Evolutionary conservation across 2,888 invertebrate genomes (phyloP).

Genomic region (Drosophila histrio): DNA sequence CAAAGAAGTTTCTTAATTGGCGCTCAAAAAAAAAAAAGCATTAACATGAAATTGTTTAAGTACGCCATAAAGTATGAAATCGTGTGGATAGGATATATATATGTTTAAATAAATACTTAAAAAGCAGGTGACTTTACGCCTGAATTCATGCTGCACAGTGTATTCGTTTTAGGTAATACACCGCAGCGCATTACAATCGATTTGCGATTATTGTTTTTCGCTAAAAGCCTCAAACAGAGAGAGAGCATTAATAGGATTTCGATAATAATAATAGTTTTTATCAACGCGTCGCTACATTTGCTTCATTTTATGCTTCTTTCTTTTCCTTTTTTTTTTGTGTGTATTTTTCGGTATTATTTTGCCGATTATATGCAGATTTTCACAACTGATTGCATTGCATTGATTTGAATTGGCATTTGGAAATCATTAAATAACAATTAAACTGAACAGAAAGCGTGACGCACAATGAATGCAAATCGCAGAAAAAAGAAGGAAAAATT

Average conservation of each 20-base stretch:
- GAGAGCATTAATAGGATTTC: neutral
- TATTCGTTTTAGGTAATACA: neutral
- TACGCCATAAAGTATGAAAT: too few species aligned
- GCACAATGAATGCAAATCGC: slow-evolving; percentile 4
- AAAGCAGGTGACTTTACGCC: too few species aligned
- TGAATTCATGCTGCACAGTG: neutral
- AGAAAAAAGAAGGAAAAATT: neutral
- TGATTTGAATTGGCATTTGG: slow-evolving; percentile 8
- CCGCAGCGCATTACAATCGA: slow-evolving; percentile 2
- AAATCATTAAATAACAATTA: slow-evolving; percentile 17
- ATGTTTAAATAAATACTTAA: too few species aligned
- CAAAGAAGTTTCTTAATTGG: too few species aligned
- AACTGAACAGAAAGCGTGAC: neutral
- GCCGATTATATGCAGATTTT: slow-evolving; percentile 3
- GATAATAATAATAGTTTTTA: slow-evolving; percentile 4
- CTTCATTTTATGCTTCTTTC: neutral
- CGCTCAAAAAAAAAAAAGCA: too few species aligned
- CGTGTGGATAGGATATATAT: too few species aligned
- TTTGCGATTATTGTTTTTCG: neutral
- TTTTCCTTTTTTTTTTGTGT: neutral
- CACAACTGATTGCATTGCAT: slow-evolving; percentile 14
- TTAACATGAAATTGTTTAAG: too few species aligned
- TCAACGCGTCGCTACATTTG: neutral
- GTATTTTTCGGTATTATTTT: neutral
- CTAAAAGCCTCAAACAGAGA: neutral